Evolutionary conservation across 2,797 vertebrate species (phyloP), one percentile per base, ranked within the genome.

Genomic region (Fistularia commersonii): DNA sequence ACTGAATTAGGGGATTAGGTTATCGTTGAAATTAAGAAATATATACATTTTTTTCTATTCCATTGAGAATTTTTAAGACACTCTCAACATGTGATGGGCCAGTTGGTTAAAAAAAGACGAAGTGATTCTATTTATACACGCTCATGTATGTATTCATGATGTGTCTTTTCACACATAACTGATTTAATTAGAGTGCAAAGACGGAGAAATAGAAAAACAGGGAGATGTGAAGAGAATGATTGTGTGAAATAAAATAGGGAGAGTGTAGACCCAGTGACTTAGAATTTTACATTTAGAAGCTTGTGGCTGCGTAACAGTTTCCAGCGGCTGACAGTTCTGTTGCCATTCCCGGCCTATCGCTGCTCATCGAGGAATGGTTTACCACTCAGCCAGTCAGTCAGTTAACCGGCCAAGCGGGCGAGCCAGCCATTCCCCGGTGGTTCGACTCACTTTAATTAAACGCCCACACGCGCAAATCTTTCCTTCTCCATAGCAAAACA

Each of bases 1-100:
- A 78, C 66, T 80, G 64, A 77, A 69, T 80, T 77, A 76, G 63
- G 53, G 61, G 77, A 82, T 75, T 74, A 64, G 67, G 53, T 65
- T 55, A 75, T 83, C 79, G 76, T 65, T 75, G 61, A 69, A 74
- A 69, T 55, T 40, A 53, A 36, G 41, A 60, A 42, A 23, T 23
- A 23, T 23, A 23, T 36, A 54, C 41, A 44, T 23, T 31, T 57
- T 80, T 70, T 59, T 48, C 45, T 54, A 59, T 79, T 71, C 42
- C 36, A 46, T 61, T 32, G 32, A 55, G 60, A 50, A 56, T 66
- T 62, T 41, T 46, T 14, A 45, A 32, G 23, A 51, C 50, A 62
- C 57, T 68, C 62, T 65, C 52, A 74, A 69, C 68, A 64, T 67
- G 64, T 70, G 65, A 64, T 42, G 54, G 56, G 67, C 57, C 50